A percentile compares a stretch with the other conserved stretches of the same genome.
phyloP scores from a whole-genome alignment of 2,797 vertebrate genomes.

The Tinamus major region DNA sequence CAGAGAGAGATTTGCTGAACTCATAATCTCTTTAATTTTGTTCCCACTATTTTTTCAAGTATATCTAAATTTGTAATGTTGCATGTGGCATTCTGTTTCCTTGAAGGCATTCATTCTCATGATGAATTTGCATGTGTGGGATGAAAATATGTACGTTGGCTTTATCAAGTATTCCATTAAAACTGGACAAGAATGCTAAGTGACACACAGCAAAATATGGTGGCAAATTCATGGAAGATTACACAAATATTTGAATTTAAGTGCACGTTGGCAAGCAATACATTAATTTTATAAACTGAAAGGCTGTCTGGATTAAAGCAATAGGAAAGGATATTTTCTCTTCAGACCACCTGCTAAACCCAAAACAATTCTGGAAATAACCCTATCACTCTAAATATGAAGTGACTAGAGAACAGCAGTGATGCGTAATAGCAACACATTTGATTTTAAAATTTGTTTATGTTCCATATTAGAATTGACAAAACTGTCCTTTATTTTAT shows the following conservation, averaged over 20 bases:
- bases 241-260: conserved; percentile 53
- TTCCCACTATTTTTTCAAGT: background rate
- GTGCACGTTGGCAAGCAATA: conserved; percentile 28
- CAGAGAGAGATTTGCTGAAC: background rate
- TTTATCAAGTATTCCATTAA: conserved; percentile 46
- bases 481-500: rapidly evolving
- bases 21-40: conserved; percentile 44
- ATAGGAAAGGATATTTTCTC: background rate
- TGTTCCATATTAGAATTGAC: background rate
- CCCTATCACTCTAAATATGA: background rate
- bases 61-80: background rate
- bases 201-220: background rate
- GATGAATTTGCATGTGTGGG: conserved; percentile 17
- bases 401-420: background rate
- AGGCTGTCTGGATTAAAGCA: background rate
- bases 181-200: conserved; percentile 16
- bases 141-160: conserved; percentile 19
- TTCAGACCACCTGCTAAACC: too few relatives aligned
- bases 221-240: conserved; percentile 47
- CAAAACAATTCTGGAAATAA: background rate
- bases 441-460: background rate
- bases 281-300: conserved; percentile 61
- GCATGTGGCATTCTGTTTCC: background rate
- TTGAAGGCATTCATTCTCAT: conserved; percentile 37
- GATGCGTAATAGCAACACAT: background rate